Percentiles rank a stretch among this genome's conserved stretches.
These are phyloP conservation scores for Sciurus niger DNA, from an alignment of 2,113 vertebrate species.

Conservation along the genomic window DNA sequence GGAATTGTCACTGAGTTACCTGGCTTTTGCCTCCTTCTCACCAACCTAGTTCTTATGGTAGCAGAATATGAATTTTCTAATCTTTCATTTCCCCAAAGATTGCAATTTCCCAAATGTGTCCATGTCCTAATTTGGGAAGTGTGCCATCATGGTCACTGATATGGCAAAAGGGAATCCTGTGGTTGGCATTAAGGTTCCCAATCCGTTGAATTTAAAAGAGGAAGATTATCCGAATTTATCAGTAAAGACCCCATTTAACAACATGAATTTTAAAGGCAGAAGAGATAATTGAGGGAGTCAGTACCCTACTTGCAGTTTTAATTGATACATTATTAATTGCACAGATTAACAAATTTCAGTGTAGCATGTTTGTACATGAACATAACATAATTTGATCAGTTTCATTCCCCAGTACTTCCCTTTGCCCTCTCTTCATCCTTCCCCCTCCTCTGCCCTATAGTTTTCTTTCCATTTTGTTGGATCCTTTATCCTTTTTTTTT, in stretches of 20 bases:
- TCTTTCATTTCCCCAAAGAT: not conserved
- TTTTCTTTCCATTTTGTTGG: not conserved
- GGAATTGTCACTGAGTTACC: not conserved
- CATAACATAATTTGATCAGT: not conserved
- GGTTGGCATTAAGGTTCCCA: not conserved
- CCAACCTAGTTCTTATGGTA: not conserved
- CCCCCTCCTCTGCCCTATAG: not conserved
- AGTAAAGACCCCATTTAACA: not conserved
- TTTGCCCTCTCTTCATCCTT: not conserved
- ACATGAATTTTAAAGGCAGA: not conserved
- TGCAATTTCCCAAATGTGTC: not conserved
- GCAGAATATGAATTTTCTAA: not conserved
- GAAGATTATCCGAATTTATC: not conserved
- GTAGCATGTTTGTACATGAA: not conserved
- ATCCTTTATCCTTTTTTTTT: not conserved
- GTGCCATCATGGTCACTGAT: not conserved
- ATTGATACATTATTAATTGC: not conserved
- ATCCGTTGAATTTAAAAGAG: not conserved
- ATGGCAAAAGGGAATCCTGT: not conserved
- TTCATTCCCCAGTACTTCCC: not conserved
- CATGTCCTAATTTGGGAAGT: not conserved
- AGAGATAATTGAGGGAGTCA: not conserved
- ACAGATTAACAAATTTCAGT: not conserved
- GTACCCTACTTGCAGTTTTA: not conserved
- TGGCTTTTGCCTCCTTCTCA: not conserved